Evolutionary conservation across 2,113 vertebrate genomes (phyloP), one percentile per base, ranked within the genome.

Genomic region (Anoura caudifer): DNA sequence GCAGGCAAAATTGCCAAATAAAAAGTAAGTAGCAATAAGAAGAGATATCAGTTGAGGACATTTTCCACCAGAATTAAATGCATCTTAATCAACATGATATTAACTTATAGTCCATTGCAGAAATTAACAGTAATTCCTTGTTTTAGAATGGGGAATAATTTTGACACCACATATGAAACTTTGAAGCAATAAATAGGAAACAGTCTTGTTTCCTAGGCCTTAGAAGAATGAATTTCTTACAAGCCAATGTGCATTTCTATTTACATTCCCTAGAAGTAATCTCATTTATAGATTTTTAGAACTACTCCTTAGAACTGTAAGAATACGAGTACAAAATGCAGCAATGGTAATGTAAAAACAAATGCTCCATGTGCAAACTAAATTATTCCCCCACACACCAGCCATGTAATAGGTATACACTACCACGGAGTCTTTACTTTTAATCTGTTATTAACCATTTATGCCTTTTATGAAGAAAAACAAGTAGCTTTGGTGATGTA

Each of bases 161-260:
- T 65, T 87, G 95, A 95, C 83, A 92, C 56, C 95, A 90, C 85
- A n/a, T 93, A 69, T 90, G 52, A 89, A 95, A 52, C 72, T 97
- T 3, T 83, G 96, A 98, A 98, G 98, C 98, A 98, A 98, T 98
- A 98, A 98, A 97, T 33, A 59, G 96, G 95, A 95, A 95, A 87
- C 80, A n/a, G 84, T 86, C 22, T n/a, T 12, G 89, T 96, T 96
- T 97, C 45, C 95, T 54, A 54, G 72, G 67, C 98, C 97, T 97
- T 98, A 97, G 97, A 20, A 97, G 88, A 97, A 95, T 92, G 94
- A 91, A 47, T 73, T 96, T 96, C 93, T 91, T 90, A 61, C n/a
- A 90, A 87, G 93, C 96, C 94, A 95, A 14, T 85, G 91, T 95
- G 87, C 80, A 92, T 95, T 96, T 84, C 81, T 79, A 8, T 75